phyloP scores from a whole-genome alignment of 1,140 invertebrate species.

The Zaprionus africanus region DNA sequence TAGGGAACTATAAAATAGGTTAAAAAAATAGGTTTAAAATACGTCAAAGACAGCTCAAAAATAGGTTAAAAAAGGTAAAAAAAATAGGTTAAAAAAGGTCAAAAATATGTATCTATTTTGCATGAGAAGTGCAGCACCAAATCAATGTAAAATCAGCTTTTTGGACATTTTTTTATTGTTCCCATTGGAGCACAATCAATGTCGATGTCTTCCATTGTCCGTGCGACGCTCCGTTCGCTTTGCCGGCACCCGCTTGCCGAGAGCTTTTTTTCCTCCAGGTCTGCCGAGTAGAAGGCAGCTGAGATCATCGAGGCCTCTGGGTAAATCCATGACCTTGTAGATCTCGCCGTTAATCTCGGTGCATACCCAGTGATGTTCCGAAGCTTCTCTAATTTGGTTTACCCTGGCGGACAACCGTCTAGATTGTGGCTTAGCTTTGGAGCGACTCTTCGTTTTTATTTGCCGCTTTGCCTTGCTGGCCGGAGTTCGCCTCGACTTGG shows the following conservation, averaged over 20 bases:
- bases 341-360: constrained; percentile 9
- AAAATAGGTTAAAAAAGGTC: too few species aligned
- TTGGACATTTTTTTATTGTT: too few species aligned
- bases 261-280: background rate
- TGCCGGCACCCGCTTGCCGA: background rate
- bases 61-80: too few species aligned
- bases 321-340: constrained; percentile 19
- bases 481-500: background rate
- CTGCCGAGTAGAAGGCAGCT: background rate
- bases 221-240: too few species aligned
- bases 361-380: background rate
- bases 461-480: background rate
- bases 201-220: too few species aligned
- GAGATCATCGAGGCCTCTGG: background rate
- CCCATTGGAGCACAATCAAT: too few species aligned
- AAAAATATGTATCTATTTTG: too few species aligned
- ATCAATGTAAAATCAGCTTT: too few species aligned
- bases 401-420: accelerated
- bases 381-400: accelerated
- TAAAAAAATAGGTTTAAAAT: too few species aligned
- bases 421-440: accelerated
- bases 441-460: background rate
- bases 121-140: too few species aligned
- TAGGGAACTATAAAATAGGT: too few species aligned
- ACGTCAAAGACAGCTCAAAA: too few species aligned